Evolutionary conservation across 64 coral and sea anemone genomes (phyloP), one percentile per base, ranked within the genome.

Genomic region (Montipora sp.): DNA sequence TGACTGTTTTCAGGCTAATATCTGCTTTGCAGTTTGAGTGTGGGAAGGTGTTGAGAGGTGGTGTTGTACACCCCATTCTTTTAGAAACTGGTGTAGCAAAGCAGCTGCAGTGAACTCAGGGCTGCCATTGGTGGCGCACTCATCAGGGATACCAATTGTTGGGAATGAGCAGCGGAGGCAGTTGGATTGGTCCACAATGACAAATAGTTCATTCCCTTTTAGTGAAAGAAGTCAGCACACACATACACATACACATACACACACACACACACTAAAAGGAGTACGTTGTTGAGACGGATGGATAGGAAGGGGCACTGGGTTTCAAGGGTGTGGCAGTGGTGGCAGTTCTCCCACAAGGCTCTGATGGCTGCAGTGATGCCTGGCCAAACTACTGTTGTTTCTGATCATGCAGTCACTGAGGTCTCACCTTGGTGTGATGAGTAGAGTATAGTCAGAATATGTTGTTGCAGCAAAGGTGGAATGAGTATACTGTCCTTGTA

Each of bases 361-460:
- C 6, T 78, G 46, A 89, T 79, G 87, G 70, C 87, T 13, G 87
- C 1, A 5, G 87, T 89, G 87, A 89, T 89, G 18, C 87, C 69
- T 27, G 73, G 87, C 87, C 87, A 89, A 72, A 89, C 76, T 18
- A 89, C 57, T 11, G 87, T 53, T 48, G 87, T 5, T 59, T 89
- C 87, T 77, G 69, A 1, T 27, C 24, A 27, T 27, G 51, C 51
- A 55, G 51, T 9, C 51, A 55, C 9, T 55, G 1, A 79, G 7
- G 20, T 89, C 19, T 79, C 51, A 18, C 87, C 73, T 60, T 89
- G 87, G 23, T 89, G 87, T 18, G 87, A 73, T 14, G 72, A 89
- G 58, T 89, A 51, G 10, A 78, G 87, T 2, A 75, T 45, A 36
- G 15, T 16, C 22, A 89, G 57, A 73, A 55, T 55, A 7, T 55